Base-by-base conservation (phyloP, 2,797 vertebrate species). In the Xenopus petersii region DNA sequence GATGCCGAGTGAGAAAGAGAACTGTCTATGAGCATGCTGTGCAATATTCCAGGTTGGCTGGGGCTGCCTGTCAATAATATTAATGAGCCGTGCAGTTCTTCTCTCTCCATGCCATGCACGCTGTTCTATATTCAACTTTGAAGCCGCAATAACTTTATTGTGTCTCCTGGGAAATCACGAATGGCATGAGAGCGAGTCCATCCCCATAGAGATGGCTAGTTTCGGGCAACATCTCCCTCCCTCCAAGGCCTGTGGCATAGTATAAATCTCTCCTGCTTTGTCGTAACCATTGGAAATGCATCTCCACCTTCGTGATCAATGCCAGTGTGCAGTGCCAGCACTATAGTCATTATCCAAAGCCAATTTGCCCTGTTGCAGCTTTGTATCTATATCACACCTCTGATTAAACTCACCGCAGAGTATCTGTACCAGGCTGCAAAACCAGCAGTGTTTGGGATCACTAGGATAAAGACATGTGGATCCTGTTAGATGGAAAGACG, bases 1-100 rank as follows among this genome's bases (percentile, higher is more conserved):
- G 36, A 42, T 6, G 5, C 36, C 36, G 5, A 42, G 6, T 6
- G 36, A 42, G 36, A 42, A 42, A 42, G 36, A 51, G 15, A 51
- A 2, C 4, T 51, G 15, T 51, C 4, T 51, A 51, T 51, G 36
- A 9, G 11, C 55, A 26, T 21, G 10, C 59, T 61, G 17, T 61
- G 24, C 24, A 2, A 61, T 26, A 6, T 30, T 26, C 17, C 21
- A 12, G 59, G 21, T 1, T 30, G 12, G 59, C 17, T 10, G 15
- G 4, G 56, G 56, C 5, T 17, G 21, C 46, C 58, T 75, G 67
- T 70, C 74, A 75, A 15, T 12, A 36, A 42, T 60, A 26, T 26
- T 59, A 76, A 76, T 71, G 68, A 71, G 64, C 54, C 69, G 15
- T 67, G 48, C 49, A 33, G 12, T 54, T 33, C 42, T 59, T 24